phyloP scores from a whole-genome alignment of 2,113 vertebrate genomes.

The Conger conger region DNA sequence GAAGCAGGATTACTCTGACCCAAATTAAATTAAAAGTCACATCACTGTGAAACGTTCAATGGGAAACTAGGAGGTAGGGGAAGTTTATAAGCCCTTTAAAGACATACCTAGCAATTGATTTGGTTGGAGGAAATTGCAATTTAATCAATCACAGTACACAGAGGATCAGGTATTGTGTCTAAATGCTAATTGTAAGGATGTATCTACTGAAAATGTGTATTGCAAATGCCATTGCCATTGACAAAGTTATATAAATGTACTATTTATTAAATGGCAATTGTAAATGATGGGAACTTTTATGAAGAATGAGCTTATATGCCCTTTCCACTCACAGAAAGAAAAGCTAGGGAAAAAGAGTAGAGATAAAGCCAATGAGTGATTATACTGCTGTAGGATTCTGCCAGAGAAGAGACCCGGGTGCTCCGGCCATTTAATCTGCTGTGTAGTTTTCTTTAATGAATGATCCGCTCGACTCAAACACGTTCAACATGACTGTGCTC shows the following conservation, averaged over 20 bases:
- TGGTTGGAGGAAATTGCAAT: background rate
- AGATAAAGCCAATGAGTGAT: background rate
- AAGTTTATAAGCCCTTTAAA: background rate
- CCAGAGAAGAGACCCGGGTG: conserved; percentile 56
- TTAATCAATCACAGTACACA: background rate
- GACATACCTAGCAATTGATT: background rate
- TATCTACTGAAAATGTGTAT: no score
- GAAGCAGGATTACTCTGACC: background rate
- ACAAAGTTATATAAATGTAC: no score
- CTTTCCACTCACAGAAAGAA: background rate
- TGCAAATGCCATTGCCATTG: no score
- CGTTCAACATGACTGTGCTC: conserved; percentile 49
- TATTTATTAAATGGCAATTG: background rate
- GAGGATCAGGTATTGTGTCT: no score
- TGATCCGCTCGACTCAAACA: conserved; percentile 45
- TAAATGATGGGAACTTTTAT: background rate
- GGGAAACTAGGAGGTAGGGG: background rate
- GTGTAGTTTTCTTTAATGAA: conserved; percentile 41
- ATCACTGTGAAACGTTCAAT: background rate
- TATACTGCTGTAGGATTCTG: background rate
- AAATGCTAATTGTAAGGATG: no score
- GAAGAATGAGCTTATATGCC: background rate
- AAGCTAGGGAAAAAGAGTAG: background rate
- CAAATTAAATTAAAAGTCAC: background rate
- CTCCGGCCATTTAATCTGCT: conserved; percentile 51